Percentiles rank a stretch among this genome's conserved stretches.
These are phyloP conservation scores for Platichthys stellatus DNA, from an alignment of 2,113 vertebrate species.

Conservation along the genomic window DNA sequence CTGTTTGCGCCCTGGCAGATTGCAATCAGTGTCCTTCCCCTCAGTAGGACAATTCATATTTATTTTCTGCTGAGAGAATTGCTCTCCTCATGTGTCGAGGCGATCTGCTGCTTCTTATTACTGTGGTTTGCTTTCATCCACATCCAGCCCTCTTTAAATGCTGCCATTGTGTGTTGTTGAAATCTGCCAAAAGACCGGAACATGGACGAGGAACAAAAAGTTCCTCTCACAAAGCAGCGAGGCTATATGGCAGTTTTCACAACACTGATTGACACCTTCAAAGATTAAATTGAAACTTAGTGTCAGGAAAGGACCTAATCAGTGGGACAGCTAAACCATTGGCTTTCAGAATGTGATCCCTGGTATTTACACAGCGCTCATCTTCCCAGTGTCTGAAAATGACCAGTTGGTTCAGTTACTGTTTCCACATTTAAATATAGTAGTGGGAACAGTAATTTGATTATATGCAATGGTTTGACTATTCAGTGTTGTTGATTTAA, in stretches of 20 bases:
- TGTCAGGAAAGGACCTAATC: constrained; percentile 47
- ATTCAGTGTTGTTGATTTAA: too few relatives aligned
- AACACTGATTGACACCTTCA: constrained; percentile 69
- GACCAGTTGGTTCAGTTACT: background rate
- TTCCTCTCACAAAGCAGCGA: constrained; percentile 44
- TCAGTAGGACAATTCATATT: constrained; percentile 88
- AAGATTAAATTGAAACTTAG: constrained; percentile 47
- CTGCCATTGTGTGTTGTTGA: constrained; percentile 87
- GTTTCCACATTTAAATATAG: too few relatives aligned
- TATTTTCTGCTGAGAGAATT: constrained; percentile 87
- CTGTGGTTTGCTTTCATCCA: constrained; percentile 88
- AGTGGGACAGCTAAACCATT: constrained; percentile 35
- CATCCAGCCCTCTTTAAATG: constrained; percentile 87
- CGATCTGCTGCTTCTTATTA: constrained; percentile 91
- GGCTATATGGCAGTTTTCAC: constrained; percentile 38
- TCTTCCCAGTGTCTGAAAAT: constrained; percentile 7
- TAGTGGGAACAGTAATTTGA: too few relatives aligned
- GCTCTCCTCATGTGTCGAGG: constrained; percentile 87
- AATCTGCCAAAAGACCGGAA: constrained; percentile 77
- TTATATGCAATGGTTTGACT: too few relatives aligned
- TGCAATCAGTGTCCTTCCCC: constrained; percentile 84
- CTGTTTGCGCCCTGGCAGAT: constrained; percentile 85
- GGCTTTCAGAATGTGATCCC: constrained; percentile 23
- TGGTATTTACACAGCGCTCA: constrained; percentile 11
- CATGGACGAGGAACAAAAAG: constrained; percentile 66